phyloP scores from a whole-genome alignment of 1,140 invertebrate genomes.

The Eulimnadia texana region DNA sequence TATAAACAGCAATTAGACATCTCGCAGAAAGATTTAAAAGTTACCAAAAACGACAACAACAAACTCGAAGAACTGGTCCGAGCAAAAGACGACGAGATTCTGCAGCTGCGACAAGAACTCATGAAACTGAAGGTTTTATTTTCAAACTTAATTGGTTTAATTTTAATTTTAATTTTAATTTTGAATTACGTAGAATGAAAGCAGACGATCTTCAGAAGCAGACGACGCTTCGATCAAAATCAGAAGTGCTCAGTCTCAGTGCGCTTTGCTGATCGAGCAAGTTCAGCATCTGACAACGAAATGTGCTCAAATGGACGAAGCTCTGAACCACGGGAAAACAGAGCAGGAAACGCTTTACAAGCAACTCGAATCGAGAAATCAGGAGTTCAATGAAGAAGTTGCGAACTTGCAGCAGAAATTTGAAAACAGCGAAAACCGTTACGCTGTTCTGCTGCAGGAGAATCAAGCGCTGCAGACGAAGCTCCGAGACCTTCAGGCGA shows the following conservation, averaged over 20 bases:
- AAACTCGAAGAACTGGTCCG: neutral
- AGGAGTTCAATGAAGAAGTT: neutral
- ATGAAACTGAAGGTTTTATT: neutral
- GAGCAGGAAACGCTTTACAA: neutral
- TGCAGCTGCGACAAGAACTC: neutral
- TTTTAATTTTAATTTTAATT: no score
- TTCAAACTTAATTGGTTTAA: neutral
- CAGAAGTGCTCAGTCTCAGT: neutral
- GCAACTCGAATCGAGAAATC: neutral
- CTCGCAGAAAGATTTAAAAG: conserved; percentile 15
- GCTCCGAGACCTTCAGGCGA: neutral
- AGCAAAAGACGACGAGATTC: neutral
- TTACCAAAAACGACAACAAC: conserved; percentile 9
- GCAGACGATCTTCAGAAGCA: neutral
- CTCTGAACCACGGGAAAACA: neutral
- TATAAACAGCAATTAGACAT: neutral
- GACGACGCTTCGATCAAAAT: neutral
- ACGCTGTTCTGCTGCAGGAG: neutral
- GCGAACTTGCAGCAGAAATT: neutral
- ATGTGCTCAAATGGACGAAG: neutral
- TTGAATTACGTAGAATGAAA: neutral
- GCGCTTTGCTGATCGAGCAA: neutral
- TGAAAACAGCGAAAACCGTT: neutral
- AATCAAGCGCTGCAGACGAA: neutral
- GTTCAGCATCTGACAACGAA: neutral